These are phyloP conservation scores for Thymelicus sylvestris DNA, from an alignment of 2,888 invertebrate species.

Conservation along the genomic window DNA sequence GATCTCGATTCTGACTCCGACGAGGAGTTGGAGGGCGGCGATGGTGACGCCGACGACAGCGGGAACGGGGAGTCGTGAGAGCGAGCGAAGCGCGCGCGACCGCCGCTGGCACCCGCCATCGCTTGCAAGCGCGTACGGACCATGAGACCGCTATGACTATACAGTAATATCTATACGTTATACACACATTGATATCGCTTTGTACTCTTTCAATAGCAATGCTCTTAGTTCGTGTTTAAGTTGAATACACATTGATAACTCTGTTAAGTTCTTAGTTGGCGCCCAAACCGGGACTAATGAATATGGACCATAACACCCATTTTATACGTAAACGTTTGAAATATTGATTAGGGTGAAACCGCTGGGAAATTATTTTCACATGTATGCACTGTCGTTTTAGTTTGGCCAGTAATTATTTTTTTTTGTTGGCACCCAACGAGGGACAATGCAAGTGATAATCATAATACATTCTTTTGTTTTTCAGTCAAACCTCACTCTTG, in stretches of 20 bases:
- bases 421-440: not conserved
- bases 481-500: no score
- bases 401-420: not conserved
- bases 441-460: not conserved
- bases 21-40: slow-evolving; percentile 88
- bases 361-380: not conserved
- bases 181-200: not conserved
- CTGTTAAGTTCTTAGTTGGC: not conserved
- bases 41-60: slow-evolving; percentile 94
- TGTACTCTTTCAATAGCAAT: not conserved
- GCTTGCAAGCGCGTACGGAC: slow-evolving; percentile 47
- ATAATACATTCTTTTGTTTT: no score
- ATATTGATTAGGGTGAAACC: not conserved
- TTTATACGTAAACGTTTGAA: not conserved
- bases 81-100: slow-evolving; percentile 47
- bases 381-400: no score
- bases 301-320: not conserved
- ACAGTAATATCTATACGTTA: not conserved
- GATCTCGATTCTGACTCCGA: slow-evolving; percentile 90
- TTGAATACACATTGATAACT: not conserved
- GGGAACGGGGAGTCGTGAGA: slow-evolving; percentile 97
- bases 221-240: not conserved
- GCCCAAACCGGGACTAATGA: not conserved
- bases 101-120: slow-evolving; percentile 30
- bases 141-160: slow-evolving; percentile 39